These are phyloP conservation scores for Macrophya alboannulata DNA, from an alignment of 2,888 invertebrate species.

Conservation along the genomic window DNA sequence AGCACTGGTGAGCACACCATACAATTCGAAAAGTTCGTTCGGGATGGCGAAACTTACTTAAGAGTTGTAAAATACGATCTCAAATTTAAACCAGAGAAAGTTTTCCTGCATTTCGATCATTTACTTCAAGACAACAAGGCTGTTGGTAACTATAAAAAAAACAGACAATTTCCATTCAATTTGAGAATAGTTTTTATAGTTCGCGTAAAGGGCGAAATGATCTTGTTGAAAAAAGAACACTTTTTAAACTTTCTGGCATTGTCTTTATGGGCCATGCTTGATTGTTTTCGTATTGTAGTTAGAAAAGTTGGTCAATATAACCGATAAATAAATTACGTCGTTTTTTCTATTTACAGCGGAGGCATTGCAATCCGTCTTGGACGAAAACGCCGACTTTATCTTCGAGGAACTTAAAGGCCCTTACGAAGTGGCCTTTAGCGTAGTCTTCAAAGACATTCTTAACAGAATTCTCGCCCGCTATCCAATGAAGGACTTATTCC, in stretches of 20 bases:
- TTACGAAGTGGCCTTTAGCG: slow-evolving; percentile 86
- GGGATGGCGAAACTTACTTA: slow-evolving; percentile 85
- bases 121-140: slow-evolving; percentile 85
- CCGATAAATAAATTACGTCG: background rate
- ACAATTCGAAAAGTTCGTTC: slow-evolving; percentile 83
- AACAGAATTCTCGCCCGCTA: slow-evolving; percentile 87
- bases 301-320: background rate
- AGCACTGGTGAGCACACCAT: slow-evolving; percentile 85
- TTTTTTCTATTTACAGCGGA: slow-evolving; percentile 74
- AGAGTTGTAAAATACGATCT: slow-evolving; percentile 85
- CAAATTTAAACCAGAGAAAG: slow-evolving; percentile 84
- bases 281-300: background rate
- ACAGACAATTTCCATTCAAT: background rate
- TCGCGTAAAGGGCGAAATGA: background rate
- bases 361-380: slow-evolving; percentile 86
- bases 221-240: background rate
- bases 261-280: no score
- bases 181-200: background rate
- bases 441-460: slow-evolving; percentile 85
- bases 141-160: slow-evolving; percentile 78
- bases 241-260: no score
- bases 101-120: slow-evolving; percentile 85
- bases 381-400: slow-evolving; percentile 85
- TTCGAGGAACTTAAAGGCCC: slow-evolving; percentile 86
- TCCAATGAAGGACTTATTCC: slow-evolving; percentile 85